Percentiles rank a stretch among this genome's conserved stretches.
These are phyloP conservation scores for Nesoenas mayeri DNA, from an alignment of 2,113 vertebrate genomes.

Conservation along the genomic window DNA sequence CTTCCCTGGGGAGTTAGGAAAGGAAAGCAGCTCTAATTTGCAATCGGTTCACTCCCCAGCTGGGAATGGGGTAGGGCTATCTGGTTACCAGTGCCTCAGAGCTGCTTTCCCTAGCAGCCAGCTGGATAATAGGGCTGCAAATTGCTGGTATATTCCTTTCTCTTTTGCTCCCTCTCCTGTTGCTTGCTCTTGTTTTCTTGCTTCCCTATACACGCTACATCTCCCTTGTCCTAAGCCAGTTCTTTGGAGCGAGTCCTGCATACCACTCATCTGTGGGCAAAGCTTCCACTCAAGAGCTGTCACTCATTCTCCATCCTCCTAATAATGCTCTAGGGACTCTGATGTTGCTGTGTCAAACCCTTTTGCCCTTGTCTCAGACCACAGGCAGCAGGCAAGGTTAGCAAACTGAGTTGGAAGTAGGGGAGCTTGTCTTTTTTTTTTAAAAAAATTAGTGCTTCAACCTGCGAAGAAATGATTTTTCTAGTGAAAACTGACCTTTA, in stretches of 20 bases:
- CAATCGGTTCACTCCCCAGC: not conserved
- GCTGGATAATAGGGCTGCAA: not conserved
- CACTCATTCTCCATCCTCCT: not conserved
- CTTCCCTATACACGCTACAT: not conserved
- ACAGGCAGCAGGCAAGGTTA: not conserved
- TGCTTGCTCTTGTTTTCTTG: not conserved
- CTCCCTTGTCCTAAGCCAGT: not conserved
- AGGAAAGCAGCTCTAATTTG: slow-evolving; percentile 15
- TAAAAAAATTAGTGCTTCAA: not conserved
- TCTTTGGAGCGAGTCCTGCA: not conserved
- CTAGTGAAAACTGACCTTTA: not conserved
- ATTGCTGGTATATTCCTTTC: not conserved
- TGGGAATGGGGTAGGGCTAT: not conserved
- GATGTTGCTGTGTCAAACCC: not conserved
- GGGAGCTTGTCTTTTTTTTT: not conserved
- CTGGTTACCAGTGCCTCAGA: not conserved
- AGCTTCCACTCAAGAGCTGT: not conserved
- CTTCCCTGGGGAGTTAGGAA: not conserved
- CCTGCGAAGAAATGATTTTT: not conserved
- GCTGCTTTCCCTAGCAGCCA: not conserved
- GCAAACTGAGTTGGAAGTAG: not conserved
- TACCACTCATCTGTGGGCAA: not conserved
- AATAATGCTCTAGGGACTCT: not conserved
- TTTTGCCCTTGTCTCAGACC: not conserved
- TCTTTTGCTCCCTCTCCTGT: not conserved